Base-by-base conservation (phyloP, 2,888 invertebrate species). In the Orchesella flavescens region DNA sequence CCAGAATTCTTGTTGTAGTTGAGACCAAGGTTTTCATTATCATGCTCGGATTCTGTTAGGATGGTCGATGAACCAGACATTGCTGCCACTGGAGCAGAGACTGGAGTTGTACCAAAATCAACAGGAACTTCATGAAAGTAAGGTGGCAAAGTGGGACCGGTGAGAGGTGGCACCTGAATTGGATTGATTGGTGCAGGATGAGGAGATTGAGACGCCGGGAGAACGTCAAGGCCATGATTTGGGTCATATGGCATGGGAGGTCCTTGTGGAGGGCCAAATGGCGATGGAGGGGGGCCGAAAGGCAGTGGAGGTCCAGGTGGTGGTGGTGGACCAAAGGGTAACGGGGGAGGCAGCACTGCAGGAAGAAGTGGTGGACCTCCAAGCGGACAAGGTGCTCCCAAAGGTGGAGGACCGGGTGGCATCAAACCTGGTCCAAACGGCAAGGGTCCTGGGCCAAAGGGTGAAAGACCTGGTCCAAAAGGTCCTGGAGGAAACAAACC, bases 61-160 rank as follows among this genome's bases (percentile, higher is more conserved):
- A 10, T 46, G 49, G 68, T 46, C 2, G 17, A 43, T 44, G 43
- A 7, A 7, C 12, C n/a, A n/a, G n/a, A n/a, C 10, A 19, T 10
- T 17, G 21, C 61, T 12, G 61, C 21, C 17, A 1, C 61, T 21
- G 24, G 46, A 19, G 44, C 3, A 4, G 53, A n/a, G 24, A 23
- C 55, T 55, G 10, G n/a, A 10, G n/a, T 10, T 23, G n/a, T n/a
- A 23, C 71, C 71, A 44, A 59, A 59, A 17, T 73, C 61, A 44
- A 73, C 59, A 0, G 73, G 59, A 12, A 73, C 57, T 12, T 19
- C 59, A 2, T 44, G 19, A 1, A 21, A 10, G 19, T 12, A 15
- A 43, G 76, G 23, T 21, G 43, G 63, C 24, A 65, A 9, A 46
- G 49, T 46, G 3, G 49, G 23, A 21, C 5, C 19, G 15, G 43